phyloP scores from a whole-genome alignment of 2,113 vertebrate species.

The Cyprinodon brontotheroides region DNA sequence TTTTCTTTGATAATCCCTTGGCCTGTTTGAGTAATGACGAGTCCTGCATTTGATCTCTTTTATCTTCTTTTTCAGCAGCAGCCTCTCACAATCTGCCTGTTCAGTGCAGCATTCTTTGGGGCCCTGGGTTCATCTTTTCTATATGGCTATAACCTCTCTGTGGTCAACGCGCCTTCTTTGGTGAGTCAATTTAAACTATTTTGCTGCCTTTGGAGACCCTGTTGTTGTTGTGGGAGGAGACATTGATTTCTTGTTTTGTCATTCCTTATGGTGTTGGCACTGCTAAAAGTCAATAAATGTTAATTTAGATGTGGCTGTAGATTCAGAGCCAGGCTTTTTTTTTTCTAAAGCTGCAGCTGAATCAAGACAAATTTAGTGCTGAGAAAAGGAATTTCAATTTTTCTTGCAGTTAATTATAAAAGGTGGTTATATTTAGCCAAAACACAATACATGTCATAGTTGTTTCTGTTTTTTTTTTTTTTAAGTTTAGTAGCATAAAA shows the following conservation, averaged over 20 bases:
- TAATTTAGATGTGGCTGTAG: not conserved
- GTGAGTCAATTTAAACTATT: conserved; percentile 84
- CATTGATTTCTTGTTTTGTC: conserved; percentile 18
- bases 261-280: not conserved
- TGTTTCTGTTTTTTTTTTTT: not conserved
- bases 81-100: conserved; percentile 80
- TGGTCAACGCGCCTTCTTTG: conserved; percentile 86
- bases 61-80: conserved; percentile 63
- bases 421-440: not conserved
- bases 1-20: not conserved
- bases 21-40: conserved; percentile 8
- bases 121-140: conserved; percentile 91
- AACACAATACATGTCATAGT: not conserved
- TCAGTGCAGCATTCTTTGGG: conserved; percentile 83
- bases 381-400: not conserved
- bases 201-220: not conserved
- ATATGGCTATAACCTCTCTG: conserved; percentile 90
- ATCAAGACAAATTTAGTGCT: not conserved
- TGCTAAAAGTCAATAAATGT: conserved; percentile 26
- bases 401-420: not conserved
- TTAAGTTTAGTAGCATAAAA: not conserved
- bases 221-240: not conserved
- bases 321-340: conserved; percentile 4
- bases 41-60: not conserved
- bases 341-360: not conserved